Percentiles rank a stretch among this genome's conserved stretches.
phyloP scores from a whole-genome alignment of 2,113 vertebrate species.

The Erinaceus europaeus region DNA sequence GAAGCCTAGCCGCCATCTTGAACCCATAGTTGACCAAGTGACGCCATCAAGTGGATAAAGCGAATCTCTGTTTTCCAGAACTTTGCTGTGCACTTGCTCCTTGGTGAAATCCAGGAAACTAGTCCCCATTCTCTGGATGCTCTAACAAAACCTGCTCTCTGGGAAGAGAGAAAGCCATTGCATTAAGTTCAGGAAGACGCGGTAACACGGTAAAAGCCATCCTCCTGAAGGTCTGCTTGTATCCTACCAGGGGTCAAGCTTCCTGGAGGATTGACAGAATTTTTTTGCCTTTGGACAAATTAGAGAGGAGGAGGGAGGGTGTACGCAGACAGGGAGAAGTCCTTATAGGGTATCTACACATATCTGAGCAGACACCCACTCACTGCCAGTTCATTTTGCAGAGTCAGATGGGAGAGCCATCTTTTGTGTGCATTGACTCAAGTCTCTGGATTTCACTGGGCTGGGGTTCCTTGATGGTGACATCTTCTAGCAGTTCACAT shows the following conservation, averaged over 20 bases:
- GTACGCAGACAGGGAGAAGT: too few species aligned
- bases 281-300: not conserved
- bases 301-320: not conserved
- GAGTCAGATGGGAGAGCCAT: not conserved
- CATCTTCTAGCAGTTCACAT: not conserved
- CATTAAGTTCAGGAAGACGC: not conserved
- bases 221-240: not conserved
- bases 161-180: not conserved
- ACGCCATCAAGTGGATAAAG: too few species aligned
- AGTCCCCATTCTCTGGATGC: fast-evolving
- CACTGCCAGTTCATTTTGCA: not conserved
- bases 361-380: not conserved
- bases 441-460: not conserved
- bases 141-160: not conserved
- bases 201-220: fast-evolving
- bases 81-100: not conserved
- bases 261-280: not conserved
- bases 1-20: not conserved
- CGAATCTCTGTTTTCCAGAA: fast-evolving
- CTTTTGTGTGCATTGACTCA: not conserved
- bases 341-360: too few species aligned
- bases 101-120: not conserved
- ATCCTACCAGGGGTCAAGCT: too few species aligned
- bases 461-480: not conserved
- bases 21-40: not conserved